A percentile compares a stretch with the other conserved stretches of the same genome.
Evolutionary conservation across 2,888 invertebrate species (phyloP).

Genomic region (Trichogramma evanescens): DNA sequence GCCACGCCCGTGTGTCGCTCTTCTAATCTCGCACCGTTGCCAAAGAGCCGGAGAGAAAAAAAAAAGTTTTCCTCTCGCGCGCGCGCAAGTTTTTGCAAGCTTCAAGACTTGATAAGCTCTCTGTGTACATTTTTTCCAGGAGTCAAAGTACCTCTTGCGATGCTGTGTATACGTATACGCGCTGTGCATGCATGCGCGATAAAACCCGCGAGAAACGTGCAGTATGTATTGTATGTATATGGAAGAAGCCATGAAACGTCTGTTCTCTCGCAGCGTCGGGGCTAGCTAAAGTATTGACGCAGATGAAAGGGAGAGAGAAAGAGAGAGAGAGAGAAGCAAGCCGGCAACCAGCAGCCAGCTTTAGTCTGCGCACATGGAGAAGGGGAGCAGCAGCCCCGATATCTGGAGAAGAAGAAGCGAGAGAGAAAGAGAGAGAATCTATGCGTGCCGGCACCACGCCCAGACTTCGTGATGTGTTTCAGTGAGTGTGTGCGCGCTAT

Average conservation of each 20-base stretch:
- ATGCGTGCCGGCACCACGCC: constrained; percentile 39
- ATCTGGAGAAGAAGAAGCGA: neutral
- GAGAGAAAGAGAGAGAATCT: constrained; percentile 6
- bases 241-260: too few relatives aligned
- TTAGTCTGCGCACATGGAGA: too few relatives aligned
- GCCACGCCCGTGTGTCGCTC: too few relatives aligned
- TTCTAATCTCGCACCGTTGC: too few relatives aligned
- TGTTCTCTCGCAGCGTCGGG: too few relatives aligned
- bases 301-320: too few relatives aligned
- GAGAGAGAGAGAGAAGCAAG: too few relatives aligned
- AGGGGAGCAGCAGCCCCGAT: neutral
- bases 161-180: constrained; percentile 2
- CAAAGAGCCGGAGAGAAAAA: too few relatives aligned
- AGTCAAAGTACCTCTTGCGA: neutral
- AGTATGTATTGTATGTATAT: neutral
- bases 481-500: neutral
- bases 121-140: constrained; percentile 17
- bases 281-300: too few relatives aligned
- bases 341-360: too few relatives aligned
- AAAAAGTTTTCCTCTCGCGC: neutral
- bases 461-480: constrained; percentile 33
- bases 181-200: constrained; percentile 7
- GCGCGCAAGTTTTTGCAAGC: neutral
- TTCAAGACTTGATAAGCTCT: constrained; percentile 19
- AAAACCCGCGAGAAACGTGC: constrained; percentile 1